Percentiles rank a stretch among this genome's conserved stretches.
These are phyloP conservation scores for Berghia stephanieae DNA, from an alignment of 1,140 invertebrate genomes.

Conservation along the genomic window DNA sequence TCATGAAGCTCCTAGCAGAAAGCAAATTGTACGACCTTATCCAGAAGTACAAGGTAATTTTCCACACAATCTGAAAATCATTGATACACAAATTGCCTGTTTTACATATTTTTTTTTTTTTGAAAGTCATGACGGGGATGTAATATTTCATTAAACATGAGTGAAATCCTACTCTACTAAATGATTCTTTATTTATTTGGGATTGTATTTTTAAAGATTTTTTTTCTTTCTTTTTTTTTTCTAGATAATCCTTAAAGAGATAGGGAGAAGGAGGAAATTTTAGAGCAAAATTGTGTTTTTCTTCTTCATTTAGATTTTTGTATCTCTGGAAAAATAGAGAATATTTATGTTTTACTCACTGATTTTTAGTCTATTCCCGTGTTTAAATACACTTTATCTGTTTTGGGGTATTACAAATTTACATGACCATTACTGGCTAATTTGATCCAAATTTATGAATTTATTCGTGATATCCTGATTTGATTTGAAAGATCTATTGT, in stretches of 20 bases:
- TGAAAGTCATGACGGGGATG: neutral
- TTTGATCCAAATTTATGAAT: too few relatives aligned
- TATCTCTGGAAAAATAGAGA: too few relatives aligned
- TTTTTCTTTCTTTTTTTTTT: neutral
- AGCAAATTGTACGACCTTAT: constrained; percentile 59
- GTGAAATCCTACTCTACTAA: neutral
- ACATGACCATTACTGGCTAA: too few relatives aligned
- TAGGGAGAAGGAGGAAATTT: neutral
- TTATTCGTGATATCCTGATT: too few relatives aligned
- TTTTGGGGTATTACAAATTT: too few relatives aligned
- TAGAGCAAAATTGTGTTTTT: too few relatives aligned
- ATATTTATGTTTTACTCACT: too few relatives aligned
- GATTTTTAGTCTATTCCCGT: too few relatives aligned
- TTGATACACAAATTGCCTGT: constrained; percentile 9
- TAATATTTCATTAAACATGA: constrained; percentile 8
- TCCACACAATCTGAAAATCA: too few relatives aligned
- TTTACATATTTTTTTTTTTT: neutral
- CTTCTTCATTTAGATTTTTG: too few relatives aligned
- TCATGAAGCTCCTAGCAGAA: constrained; percentile 63
- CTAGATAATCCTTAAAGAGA: neutral
- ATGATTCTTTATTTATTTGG: constrained; percentile 32
- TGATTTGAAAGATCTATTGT: too few relatives aligned
- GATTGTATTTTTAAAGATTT: constrained; percentile 23
- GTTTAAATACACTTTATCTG: too few relatives aligned
- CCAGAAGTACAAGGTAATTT: constrained; percentile 65